phyloP scores from a whole-genome alignment of 1,140 invertebrate genomes.

The Teleopsis dalmanni region DNA sequence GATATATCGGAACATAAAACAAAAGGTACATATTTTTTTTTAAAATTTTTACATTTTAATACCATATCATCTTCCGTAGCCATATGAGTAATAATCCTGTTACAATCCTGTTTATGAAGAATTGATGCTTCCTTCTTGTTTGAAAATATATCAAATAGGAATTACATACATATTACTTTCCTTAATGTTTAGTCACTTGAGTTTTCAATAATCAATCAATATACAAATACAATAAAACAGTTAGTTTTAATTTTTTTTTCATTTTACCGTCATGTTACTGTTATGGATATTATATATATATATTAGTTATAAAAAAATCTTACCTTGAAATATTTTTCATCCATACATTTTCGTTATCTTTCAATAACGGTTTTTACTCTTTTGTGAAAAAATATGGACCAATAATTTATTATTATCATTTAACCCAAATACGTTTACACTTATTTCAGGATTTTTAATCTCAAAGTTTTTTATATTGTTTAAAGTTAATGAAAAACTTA shows the following conservation, averaged over 20 bases:
- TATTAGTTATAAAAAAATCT: neutral
- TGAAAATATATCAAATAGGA: neutral
- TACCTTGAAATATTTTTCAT: constrained; percentile 19
- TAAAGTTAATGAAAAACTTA: neutral
- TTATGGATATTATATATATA: too few relatives aligned
- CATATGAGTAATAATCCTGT: constrained; percentile 17
- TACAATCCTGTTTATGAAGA: neutral
- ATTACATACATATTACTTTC: neutral
- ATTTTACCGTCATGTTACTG: too few relatives aligned
- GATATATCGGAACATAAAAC: constrained; percentile 38
- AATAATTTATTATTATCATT: neutral
- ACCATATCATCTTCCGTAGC: constrained; percentile 15
- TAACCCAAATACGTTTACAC: neutral
- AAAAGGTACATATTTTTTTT: constrained; percentile 25
- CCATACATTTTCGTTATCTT: constrained; percentile 12
- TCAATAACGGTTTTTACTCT: neutral
- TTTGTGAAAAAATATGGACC: neutral
- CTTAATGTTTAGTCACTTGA: neutral
- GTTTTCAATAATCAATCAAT: neutral
- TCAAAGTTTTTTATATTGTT: neutral
- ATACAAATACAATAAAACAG: neutral
- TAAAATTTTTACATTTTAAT: constrained; percentile 26
- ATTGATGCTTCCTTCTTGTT: neutral
- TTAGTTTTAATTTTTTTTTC: neutral
- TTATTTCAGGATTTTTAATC: neutral